Conservation (phyloP, 1,140 invertebrate species). For the fruit fly (Drosophila melanogaster) region DNA sequence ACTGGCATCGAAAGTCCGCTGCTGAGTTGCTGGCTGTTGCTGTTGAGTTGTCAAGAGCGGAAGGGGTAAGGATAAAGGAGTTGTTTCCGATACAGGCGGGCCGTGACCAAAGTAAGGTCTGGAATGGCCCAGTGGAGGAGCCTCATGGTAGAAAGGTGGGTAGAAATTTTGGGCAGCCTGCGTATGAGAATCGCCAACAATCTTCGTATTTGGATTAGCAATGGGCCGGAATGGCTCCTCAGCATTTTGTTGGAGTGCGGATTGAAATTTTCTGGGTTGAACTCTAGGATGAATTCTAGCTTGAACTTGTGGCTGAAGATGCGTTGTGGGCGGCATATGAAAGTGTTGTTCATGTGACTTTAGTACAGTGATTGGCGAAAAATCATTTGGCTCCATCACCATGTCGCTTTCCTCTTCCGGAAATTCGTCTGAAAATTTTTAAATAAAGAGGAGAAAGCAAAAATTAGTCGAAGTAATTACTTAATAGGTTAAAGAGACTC, state of each 20-base stretch:
- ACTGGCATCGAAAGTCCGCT: constrained; percentile 80
- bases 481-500: neutral
- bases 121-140: constrained; percentile 80
- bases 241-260: constrained; percentile 38
- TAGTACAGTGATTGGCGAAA: constrained; percentile 71
- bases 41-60: constrained; percentile 31
- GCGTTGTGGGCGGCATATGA: constrained; percentile 73
- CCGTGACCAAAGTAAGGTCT: constrained; percentile 73
- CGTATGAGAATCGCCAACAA: constrained; percentile 66
- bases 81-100: constrained; percentile 34
- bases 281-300: constrained; percentile 20
- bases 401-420: constrained; percentile 82
- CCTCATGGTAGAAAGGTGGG: constrained; percentile 82
- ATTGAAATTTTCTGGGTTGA: constrained; percentile 41
- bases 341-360: constrained; percentile 77
- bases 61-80: constrained; percentile 51
- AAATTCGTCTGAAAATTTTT: constrained; percentile 67
- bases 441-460: constrained; percentile 21
- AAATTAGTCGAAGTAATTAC: constrained; percentile 8
- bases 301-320: constrained; percentile 45
- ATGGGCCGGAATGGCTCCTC: constrained; percentile 71
- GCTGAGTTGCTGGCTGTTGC: constrained; percentile 41
- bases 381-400: constrained; percentile 84
- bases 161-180: constrained; percentile 83
- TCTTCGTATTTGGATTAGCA: constrained; percentile 47